phyloP scores from a whole-genome alignment of 2,888 invertebrate genomes.

The Dione vanillae region DNA sequence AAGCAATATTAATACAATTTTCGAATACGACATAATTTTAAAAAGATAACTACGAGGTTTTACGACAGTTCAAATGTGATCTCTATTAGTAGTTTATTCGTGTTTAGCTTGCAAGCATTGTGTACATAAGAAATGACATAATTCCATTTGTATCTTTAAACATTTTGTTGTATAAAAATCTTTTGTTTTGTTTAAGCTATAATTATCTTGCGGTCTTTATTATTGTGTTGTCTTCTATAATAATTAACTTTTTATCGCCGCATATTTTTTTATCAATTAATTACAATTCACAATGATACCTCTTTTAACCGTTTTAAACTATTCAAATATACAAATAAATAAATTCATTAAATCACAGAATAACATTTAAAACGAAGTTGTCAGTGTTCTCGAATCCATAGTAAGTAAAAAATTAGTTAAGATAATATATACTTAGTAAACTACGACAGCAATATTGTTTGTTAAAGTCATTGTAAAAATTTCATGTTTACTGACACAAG shows the following conservation, averaged over 20 bases:
- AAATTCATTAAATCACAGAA: background rate
- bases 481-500: too few species aligned
- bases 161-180: background rate
- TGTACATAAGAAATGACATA: too few species aligned
- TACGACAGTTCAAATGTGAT: too few species aligned
- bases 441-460: too few species aligned
- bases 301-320: background rate
- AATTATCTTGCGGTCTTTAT: background rate
- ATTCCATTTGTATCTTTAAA: background rate
- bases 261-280: background rate
- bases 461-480: too few species aligned
- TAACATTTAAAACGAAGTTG: too few species aligned
- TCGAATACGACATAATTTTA: too few species aligned
- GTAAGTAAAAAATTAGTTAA: background rate
- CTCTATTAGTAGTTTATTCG: too few species aligned
- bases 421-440: too few species aligned
- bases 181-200: background rate
- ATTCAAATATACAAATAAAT: background rate
- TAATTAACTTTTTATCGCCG: conserved; percentile 1
- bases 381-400: background rate
- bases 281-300: background rate
- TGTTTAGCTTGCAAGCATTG: too few species aligned
- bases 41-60: too few species aligned
- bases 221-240: background rate
- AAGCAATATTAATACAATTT: too few species aligned